Evolutionary conservation across 2,797 vertebrate species (phyloP).

Genomic region (Ctenosaura bakeri): DNA sequence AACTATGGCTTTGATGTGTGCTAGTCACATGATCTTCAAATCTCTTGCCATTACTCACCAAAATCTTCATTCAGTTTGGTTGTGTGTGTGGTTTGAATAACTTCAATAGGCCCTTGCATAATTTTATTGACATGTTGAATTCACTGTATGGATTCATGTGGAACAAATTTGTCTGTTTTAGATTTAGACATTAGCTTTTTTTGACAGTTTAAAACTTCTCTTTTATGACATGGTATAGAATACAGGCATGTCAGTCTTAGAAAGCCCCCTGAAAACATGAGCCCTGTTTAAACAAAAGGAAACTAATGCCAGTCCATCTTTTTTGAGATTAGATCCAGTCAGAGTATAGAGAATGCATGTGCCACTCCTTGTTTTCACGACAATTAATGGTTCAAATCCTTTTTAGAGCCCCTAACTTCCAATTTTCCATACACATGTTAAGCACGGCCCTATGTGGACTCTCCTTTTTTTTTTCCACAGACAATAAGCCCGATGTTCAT

Average conservation of each 20-base stretch:
- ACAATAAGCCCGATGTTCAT: slow-evolving; percentile 70
- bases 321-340: slow-evolving; percentile 4
- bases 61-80: slow-evolving; percentile 33
- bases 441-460: slow-evolving; percentile 63
- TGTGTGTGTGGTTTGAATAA: not conserved
- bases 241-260: not conserved
- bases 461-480: slow-evolving; percentile 21
- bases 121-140: slow-evolving; percentile 15
- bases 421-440: slow-evolving; percentile 29
- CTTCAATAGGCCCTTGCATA: not conserved
- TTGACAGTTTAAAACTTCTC: slow-evolving; percentile 33
- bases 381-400: slow-evolving; percentile 51
- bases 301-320: not conserved
- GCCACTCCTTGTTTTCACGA: slow-evolving; percentile 40
- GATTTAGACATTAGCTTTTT: slow-evolving; percentile 39
- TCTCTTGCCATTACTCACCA: slow-evolving; percentile 53
- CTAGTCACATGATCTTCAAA: slow-evolving; percentile 32
- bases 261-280: not conserved
- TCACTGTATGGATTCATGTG: not conserved
- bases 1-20: slow-evolving; percentile 45
- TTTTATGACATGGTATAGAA: slow-evolving; percentile 23
- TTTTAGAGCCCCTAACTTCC: not conserved
- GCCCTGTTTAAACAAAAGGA: not conserved
- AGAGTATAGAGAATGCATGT: not conserved
- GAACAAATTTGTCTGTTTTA: slow-evolving; percentile 41